Percentiles rank a stretch among this genome's conserved stretches.
These are phyloP conservation scores for Nomada goodeniana DNA, from an alignment of 2,888 invertebrate species.

Conservation along the genomic window DNA sequence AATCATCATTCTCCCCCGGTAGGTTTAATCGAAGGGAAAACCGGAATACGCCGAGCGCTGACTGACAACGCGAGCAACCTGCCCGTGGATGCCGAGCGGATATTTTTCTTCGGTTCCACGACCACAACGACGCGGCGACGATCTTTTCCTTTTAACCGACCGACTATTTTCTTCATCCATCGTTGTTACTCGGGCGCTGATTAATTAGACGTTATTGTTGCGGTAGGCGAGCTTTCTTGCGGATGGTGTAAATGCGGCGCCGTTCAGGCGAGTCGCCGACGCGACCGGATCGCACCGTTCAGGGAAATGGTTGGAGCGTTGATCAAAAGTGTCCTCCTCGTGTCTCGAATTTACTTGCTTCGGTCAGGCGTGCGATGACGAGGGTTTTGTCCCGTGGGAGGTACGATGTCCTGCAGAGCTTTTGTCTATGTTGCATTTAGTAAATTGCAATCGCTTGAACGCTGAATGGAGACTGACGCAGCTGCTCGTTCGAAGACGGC, in stretches of 20 bases:
- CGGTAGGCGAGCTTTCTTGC: background rate
- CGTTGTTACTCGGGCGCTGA: background rate
- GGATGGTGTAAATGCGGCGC: slow-evolving; percentile 10
- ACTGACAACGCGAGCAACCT: slow-evolving; percentile 71
- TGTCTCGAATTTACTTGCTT: too few species aligned
- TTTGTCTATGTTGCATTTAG: too few species aligned
- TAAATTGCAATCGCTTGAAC: too few species aligned
- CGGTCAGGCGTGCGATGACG: too few species aligned
- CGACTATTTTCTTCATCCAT: background rate
- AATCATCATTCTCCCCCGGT: slow-evolving; percentile 77
- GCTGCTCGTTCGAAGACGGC: too few species aligned
- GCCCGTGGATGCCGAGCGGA: slow-evolving; percentile 44
- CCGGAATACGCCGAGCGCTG: slow-evolving; percentile 72
- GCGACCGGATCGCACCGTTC: background rate
- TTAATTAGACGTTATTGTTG: slow-evolving; percentile 25
- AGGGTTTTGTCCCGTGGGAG: too few species aligned
- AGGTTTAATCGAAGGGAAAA: slow-evolving; percentile 74
- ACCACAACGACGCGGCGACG: background rate
- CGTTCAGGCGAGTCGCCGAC: background rate
- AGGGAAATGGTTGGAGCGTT: background rate
- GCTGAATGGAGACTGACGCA: too few species aligned
- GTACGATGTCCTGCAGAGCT: too few species aligned
- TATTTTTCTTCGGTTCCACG: slow-evolving; percentile 19
- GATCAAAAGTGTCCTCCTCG: background rate
- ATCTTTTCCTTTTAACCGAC: background rate